These are phyloP conservation scores for Melieria picta DNA, from an alignment of 2,888 invertebrate genomes.

Conservation along the genomic window DNA sequence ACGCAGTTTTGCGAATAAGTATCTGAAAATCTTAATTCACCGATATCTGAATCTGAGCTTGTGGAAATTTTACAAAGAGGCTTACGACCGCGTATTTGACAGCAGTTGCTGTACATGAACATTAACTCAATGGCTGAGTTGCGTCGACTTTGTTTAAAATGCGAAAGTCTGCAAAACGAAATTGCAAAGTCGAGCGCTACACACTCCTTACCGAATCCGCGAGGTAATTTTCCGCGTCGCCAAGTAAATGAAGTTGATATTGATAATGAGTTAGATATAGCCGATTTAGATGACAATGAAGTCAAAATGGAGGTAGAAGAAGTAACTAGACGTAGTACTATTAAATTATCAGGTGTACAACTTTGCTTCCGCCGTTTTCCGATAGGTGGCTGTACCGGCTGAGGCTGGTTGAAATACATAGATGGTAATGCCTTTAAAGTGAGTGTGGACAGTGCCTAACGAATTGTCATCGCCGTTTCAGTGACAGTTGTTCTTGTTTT, in stretches of 20 bases:
- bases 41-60: conserved; percentile 8
- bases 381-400: too few relatives aligned
- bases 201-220: background rate
- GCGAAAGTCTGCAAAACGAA: conserved; percentile 14
- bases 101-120: conserved; percentile 19
- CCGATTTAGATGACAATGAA: background rate
- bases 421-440: too few relatives aligned
- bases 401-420: too few relatives aligned
- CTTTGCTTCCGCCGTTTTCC: too few relatives aligned
- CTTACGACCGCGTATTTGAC: conserved; percentile 13
- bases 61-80: conserved; percentile 19
- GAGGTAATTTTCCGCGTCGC: background rate
- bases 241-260: conserved; percentile 1
- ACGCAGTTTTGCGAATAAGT: conserved; percentile 16
- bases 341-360: too few relatives aligned
- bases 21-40: background rate
- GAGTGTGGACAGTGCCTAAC: too few relatives aligned
- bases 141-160: conserved; percentile 16
- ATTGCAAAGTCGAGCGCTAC: background rate
- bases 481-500: too few relatives aligned
- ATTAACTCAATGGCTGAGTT: conserved; percentile 11
- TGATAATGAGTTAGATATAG: background rate
- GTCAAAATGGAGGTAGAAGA: background rate
- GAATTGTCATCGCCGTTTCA: too few relatives aligned
- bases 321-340: background rate